phyloP scores from a whole-genome alignment of 2,113 vertebrate genomes.

The Platichthys stellatus region DNA sequence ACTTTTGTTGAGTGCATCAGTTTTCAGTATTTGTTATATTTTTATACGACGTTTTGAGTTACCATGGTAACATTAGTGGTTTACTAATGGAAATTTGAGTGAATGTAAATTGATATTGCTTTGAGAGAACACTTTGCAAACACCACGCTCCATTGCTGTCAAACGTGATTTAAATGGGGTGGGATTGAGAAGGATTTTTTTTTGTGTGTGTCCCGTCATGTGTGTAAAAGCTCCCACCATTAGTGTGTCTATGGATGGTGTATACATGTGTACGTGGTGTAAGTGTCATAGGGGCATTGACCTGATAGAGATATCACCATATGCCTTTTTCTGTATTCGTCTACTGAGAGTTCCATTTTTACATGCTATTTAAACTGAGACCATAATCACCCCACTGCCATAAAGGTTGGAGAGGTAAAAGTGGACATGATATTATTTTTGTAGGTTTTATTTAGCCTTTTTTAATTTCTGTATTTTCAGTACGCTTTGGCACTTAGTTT shows the following conservation, averaged over 20 bases:
- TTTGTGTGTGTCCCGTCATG: conserved; percentile 35
- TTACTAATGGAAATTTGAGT: conserved; percentile 66
- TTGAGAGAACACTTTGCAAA: conserved; percentile 43
- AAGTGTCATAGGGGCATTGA: conserved; percentile 56
- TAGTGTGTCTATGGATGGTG: conserved; percentile 61
- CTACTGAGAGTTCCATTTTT: conserved; percentile 57
- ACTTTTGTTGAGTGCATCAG: conserved; percentile 64
- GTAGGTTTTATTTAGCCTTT: conserved; percentile 52
- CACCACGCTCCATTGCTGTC: conserved; percentile 45
- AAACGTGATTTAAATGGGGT: conserved; percentile 26
- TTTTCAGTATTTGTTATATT: conserved; percentile 76
- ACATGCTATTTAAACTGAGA: conserved; percentile 59
- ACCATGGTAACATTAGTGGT: conserved; percentile 64
- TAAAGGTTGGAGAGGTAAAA: conserved; percentile 45
- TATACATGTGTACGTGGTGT: conserved; percentile 58
- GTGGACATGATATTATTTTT: conserved; percentile 31
- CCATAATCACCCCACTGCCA: conserved; percentile 64
- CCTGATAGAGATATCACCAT: conserved; percentile 56
- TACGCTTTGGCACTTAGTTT: conserved; percentile 55
- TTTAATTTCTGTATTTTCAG: conserved; percentile 64
- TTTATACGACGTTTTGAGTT: conserved; percentile 77
- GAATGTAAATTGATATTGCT: conserved; percentile 63
- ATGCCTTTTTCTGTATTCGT: conserved; percentile 71
- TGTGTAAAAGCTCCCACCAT: conserved; percentile 47
- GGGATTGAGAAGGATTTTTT: conserved; percentile 7